Evolutionary conservation across 2,113 vertebrate genomes (phyloP), one percentile per base, ranked within the genome.

Genomic region (Campylomormyrus tamandua): DNA sequence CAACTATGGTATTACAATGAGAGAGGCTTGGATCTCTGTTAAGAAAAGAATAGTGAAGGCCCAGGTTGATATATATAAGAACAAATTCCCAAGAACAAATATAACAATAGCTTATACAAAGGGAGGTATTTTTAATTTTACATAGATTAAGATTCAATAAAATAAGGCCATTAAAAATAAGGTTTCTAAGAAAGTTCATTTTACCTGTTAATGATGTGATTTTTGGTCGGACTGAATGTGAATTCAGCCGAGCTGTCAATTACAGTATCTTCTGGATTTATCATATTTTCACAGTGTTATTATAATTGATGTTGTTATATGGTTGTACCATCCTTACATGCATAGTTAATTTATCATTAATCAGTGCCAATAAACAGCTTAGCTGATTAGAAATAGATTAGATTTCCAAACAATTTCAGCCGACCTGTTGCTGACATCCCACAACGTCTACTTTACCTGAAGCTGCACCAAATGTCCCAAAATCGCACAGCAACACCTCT

Each of bases 401-500:
- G 39, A 84, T 84, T 84, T 48, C 19, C 13, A 9, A 46, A 84
- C 19, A 48, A 24, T 11, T 42, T 80, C 70, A 39, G 13, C 17
- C 9, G 9, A 66, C 8, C 62, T 66, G 70, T 42, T 80, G 31
- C 74, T 42, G 11, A 80, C 35, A 15, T 42, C 31, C 1, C 74
- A 80, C 11, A 35, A 53, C 6, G 11, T 24, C 49, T 39, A 31
- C 50, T 31, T 53, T 35, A 53, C 13, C 10, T 17, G 49, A 52
- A 27, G 17, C 49, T 53, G 31, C 50, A 53, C 19, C 27, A 15
- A 87, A 52, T 27, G 13, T 3, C 49, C 85, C 13, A 87, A 87
- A 53, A 27, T 52, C 1, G 11, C 4, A 27, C 85, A 56, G 85
- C 48, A 35, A 35, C n/a, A 35, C 92, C 87, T 19, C 15, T 92